These are phyloP conservation scores for Mus caroli DNA, from an alignment of 2,797 vertebrate genomes.

Conservation along the genomic window DNA sequence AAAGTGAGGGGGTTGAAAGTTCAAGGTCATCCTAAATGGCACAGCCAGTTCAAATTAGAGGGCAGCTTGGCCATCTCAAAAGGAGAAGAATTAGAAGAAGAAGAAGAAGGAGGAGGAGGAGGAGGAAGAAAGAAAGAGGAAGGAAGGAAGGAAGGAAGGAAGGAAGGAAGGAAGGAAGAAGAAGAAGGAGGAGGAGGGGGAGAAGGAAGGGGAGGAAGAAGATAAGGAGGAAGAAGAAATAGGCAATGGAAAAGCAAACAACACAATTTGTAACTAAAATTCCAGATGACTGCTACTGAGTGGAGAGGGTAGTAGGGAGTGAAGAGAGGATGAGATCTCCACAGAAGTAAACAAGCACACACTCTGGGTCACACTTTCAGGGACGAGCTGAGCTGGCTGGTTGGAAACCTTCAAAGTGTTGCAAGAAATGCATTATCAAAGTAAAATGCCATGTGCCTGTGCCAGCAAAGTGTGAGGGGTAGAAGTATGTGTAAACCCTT, in stretches of 20 bases:
- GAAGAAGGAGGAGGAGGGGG: too few species aligned
- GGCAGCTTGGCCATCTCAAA: not conserved
- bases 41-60: not conserved
- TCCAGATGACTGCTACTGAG: not conserved
- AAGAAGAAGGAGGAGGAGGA: too few species aligned
- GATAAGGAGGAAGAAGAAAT: not conserved
- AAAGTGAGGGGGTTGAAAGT: not conserved
- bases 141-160: too few species aligned
- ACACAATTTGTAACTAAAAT: not conserved
- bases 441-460: rapidly evolving
- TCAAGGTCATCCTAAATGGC: not conserved
- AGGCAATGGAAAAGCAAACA: not conserved
- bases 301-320: rapidly evolving
- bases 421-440: not conserved
- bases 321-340: not conserved
- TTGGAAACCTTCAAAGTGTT: not conserved
- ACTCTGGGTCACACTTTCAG: rapidly evolving
- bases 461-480: rapidly evolving
- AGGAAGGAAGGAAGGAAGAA: not conserved
- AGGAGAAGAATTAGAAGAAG: too few species aligned
- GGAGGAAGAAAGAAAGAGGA: too few species aligned
- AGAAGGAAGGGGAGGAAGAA: too few species aligned
- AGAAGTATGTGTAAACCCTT: rapidly evolving
- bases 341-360: too few species aligned
- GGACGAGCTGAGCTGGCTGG: too few species aligned